These are phyloP conservation scores for Opisthocomus hoazin DNA, from an alignment of 2,113 vertebrate species.

Conservation along the genomic window DNA sequence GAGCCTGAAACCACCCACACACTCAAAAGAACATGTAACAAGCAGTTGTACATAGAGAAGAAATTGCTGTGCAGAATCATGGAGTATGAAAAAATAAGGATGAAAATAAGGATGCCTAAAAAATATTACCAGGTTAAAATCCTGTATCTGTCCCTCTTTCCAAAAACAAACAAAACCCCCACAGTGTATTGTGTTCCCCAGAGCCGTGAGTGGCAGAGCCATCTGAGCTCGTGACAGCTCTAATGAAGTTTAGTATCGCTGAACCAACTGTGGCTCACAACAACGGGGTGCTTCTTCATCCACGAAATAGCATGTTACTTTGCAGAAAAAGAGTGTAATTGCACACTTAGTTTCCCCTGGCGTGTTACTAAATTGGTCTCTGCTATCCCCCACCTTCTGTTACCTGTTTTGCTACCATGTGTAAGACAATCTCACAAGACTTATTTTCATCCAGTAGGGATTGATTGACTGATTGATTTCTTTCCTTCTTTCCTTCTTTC, in stretches of 20 bases:
- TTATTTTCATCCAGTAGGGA: not conserved
- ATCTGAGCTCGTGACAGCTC: not conserved
- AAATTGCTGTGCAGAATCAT: not conserved
- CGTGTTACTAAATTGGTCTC: not conserved
- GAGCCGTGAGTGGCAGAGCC: not conserved
- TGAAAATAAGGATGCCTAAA: not conserved
- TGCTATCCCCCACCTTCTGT: not conserved
- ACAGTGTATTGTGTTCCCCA: not conserved
- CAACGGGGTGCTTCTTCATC: not conserved
- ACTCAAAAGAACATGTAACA: not conserved
- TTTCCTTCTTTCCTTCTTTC: not conserved
- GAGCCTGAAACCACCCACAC: not conserved
- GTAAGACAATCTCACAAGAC: not conserved
- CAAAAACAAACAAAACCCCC: not conserved
- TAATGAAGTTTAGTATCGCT: not conserved
- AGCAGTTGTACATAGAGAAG: not conserved
- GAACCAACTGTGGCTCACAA: not conserved
- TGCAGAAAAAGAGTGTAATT: not conserved
- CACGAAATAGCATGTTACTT: not conserved
- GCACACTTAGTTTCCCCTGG: not conserved
- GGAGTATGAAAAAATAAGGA: not conserved
- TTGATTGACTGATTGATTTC: no score
- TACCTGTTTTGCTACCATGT: not conserved
- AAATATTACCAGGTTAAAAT: not conserved
- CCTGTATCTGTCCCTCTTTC: not conserved